A percentile compares a stretch with the other conserved stretches of the same genome.
Evolutionary conservation across 92 coral and sea anemone genomes (phyloP).

Genomic region (Galaxea fascicularis): DNA sequence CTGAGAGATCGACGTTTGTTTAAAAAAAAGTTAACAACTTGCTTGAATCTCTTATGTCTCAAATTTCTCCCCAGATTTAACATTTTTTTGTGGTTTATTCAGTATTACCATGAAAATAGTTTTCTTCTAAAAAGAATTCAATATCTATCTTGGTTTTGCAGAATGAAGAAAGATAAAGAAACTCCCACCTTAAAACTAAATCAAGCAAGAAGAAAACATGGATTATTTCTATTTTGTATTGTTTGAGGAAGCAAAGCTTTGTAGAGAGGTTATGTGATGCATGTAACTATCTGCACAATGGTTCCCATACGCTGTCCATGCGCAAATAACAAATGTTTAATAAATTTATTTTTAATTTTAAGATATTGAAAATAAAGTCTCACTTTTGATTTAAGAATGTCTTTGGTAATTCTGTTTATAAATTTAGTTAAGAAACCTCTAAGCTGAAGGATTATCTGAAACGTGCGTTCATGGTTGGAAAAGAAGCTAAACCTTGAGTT

Average conservation of each 20-base stretch:
- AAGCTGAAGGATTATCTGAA: too few species aligned
- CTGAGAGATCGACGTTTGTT: too few species aligned
- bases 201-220: constrained; percentile 8
- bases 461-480: too few species aligned
- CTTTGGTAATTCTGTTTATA: neutral
- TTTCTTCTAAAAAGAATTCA: too few species aligned
- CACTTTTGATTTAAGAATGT: constrained; percentile 23
- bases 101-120: too few species aligned
- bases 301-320: neutral
- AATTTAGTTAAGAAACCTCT: too few species aligned
- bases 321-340: neutral
- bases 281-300: constrained; percentile 13
- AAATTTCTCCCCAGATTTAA: too few species aligned
- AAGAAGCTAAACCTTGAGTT: too few species aligned
- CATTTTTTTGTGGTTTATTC: too few species aligned
- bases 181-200: constrained; percentile 11
- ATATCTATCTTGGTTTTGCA: neutral
- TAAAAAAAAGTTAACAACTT: too few species aligned
- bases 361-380: constrained; percentile 15
- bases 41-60: too few species aligned
- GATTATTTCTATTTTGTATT: constrained; percentile 21
- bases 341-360: constrained; percentile 17
- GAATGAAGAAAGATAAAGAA: neutral
- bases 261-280: neutral
- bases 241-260: neutral